phyloP scores from a whole-genome alignment of 2,888 invertebrate genomes.

The Drosophila emarginata region DNA sequence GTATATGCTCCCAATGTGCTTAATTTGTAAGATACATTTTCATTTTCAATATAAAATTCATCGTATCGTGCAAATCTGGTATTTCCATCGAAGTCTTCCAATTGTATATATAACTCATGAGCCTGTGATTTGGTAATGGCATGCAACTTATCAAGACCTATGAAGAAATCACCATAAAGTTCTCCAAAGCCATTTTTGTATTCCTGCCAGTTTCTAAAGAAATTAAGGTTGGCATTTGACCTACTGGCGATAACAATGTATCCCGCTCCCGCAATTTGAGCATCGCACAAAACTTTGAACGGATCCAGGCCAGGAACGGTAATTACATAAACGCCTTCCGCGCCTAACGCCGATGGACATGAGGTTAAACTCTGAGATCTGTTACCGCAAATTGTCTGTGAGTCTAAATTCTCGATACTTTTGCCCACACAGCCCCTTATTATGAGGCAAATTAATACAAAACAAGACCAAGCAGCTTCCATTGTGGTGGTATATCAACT shows the following conservation, averaged over 20 bases:
- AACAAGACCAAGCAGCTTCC: no score
- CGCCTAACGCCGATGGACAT: background rate
- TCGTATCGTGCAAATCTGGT: constrained; percentile 85
- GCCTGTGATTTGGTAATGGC: constrained; percentile 80
- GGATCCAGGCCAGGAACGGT: background rate
- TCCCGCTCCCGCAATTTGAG: constrained; percentile 77
- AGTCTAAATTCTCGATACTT: no score
- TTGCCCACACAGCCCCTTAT: no score
- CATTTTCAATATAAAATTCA: constrained; percentile 86
- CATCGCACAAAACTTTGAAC: constrained; percentile 18
- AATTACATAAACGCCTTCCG: background rate
- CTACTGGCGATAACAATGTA: constrained; percentile 88
- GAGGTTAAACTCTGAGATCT: background rate
- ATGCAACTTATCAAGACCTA: constrained; percentile 87
- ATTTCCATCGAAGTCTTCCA: constrained; percentile 85
- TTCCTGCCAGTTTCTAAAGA: constrained; percentile 86
- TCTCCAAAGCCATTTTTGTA: constrained; percentile 88
- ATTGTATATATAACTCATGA: constrained; percentile 85
- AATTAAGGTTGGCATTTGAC: constrained; percentile 86
- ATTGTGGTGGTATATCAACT: no score
- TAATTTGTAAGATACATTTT: constrained; percentile 86
- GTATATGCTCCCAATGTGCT: constrained; percentile 84
- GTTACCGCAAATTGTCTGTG: background rate
- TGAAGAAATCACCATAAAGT: constrained; percentile 87
- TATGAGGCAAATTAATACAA: no score